Percentiles rank a stretch among this genome's conserved stretches.
phyloP scores from a whole-genome alignment of 92 coral and sea anemone genomes.

The Hydrozoanthus gracilis region DNA sequence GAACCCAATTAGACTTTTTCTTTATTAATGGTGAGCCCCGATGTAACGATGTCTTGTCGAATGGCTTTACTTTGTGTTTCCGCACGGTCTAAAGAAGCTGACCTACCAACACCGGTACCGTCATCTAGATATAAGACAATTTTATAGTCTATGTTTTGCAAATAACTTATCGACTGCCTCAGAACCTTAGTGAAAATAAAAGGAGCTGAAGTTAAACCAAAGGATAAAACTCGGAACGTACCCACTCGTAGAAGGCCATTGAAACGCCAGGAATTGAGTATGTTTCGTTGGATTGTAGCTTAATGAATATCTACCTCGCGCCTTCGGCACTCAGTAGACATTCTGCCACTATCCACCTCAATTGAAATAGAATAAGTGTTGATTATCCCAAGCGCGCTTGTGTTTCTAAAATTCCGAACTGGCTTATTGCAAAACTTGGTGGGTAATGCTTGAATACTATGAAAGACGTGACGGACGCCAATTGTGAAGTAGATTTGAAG shows the following conservation, averaged over 20 bases:
- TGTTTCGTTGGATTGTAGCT: conserved; percentile 20
- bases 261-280: conserved; percentile 54
- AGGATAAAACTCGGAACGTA: conserved; percentile 55
- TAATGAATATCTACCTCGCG: too few relatives aligned
- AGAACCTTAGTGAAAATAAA: conserved; percentile 64
- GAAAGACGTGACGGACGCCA: too few relatives aligned
- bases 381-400: too few relatives aligned
- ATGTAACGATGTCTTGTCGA: conserved; percentile 38
- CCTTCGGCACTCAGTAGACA: too few relatives aligned
- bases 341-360: too few relatives aligned
- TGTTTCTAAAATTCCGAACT: too few relatives aligned
- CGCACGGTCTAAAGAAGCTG: conserved; percentile 16
- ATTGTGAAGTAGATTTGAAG: too few relatives aligned
- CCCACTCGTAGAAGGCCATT: conserved; percentile 49
- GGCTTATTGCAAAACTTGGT: too few relatives aligned
- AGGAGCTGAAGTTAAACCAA: conserved; percentile 63
- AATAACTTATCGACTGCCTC: conserved; percentile 61
- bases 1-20: conserved; percentile 47
- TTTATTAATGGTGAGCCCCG: not conserved
- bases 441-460: too few relatives aligned
- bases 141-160: conserved; percentile 47
- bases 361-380: too few relatives aligned
- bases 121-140: conserved; percentile 50
- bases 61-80: conserved; percentile 34
- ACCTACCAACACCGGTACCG: conserved; percentile 63